Conservation (phyloP, 1,140 invertebrate genomes). For the Atopsyche davidsoni region DNA sequence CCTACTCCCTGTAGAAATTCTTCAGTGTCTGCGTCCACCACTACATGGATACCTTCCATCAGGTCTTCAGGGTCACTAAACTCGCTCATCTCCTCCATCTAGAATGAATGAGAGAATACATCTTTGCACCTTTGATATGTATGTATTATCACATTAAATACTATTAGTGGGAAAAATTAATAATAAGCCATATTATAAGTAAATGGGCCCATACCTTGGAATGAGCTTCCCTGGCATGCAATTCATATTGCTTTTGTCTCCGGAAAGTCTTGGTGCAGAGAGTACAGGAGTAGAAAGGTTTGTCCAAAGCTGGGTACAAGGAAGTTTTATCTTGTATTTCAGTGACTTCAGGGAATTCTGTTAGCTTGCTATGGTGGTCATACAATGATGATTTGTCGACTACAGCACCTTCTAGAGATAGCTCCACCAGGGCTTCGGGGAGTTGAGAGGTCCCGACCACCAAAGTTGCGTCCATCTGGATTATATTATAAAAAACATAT, state of each 20-base stretch:
- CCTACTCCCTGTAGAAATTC: slow-evolving; percentile 35
- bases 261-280: slow-evolving; percentile 60
- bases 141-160: neutral
- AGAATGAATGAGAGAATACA: slow-evolving; percentile 9
- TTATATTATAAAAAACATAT: slow-evolving; percentile 4
- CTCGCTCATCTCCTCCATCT: slow-evolving; percentile 51
- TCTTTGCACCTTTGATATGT: neutral
- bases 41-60: slow-evolving; percentile 71
- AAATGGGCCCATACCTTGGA: slow-evolving; percentile 36
- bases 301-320: slow-evolving; percentile 30
- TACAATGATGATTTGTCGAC: slow-evolving; percentile 40
- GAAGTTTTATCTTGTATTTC: slow-evolving; percentile 20
- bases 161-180: too few relatives aligned
- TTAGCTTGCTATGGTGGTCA: slow-evolving; percentile 30
- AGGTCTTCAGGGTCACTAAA: slow-evolving; percentile 78
- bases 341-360: slow-evolving; percentile 20
- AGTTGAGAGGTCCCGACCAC: slow-evolving; percentile 42
- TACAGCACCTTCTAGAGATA: slow-evolving; percentile 43
- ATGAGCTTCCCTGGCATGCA: slow-evolving; percentile 55
- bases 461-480: slow-evolving; percentile 39
- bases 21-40: slow-evolving; percentile 48
- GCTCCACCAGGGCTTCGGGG: slow-evolving; percentile 45
- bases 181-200: neutral
- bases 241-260: slow-evolving; percentile 59
- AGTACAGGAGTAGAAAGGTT: slow-evolving; percentile 44